Evolutionary conservation across 2,888 invertebrate species (phyloP).

Genomic region (Halictus quadricinctus): DNA sequence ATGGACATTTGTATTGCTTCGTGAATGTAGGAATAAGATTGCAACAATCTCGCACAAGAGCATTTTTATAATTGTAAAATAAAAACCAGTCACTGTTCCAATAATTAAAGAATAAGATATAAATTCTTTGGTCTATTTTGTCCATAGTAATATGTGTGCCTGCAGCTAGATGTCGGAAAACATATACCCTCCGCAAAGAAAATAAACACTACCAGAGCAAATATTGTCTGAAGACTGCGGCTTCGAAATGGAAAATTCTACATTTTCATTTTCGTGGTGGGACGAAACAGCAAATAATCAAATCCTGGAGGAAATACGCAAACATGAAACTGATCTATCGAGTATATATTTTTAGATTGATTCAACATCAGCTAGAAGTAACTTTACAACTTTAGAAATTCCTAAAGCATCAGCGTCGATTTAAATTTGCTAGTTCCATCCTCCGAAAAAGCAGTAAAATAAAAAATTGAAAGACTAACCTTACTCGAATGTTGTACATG

Average conservation of each 20-base stretch:
- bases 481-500: not conserved
- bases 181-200: not conserved
- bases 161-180: not conserved
- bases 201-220: not conserved
- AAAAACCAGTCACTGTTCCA: not conserved
- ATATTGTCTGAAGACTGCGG: not conserved
- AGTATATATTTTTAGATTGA: too few species aligned
- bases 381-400: too few species aligned
- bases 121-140: not conserved
- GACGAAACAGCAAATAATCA: not conserved
- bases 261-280: not conserved
- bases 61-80: not conserved
- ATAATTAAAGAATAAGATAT: not conserved
- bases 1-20: not conserved
- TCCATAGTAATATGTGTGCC: not conserved
- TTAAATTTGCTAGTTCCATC: too few species aligned
- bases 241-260: not conserved
- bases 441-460: too few species aligned
- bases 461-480: not conserved
- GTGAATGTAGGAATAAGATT: too few species aligned
- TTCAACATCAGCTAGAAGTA: too few species aligned
- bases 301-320: too few species aligned
- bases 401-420: too few species aligned
- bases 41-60: not conserved
- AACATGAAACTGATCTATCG: too few species aligned